These are phyloP conservation scores for Paraescarpia echinospica DNA, from an alignment of 1,140 invertebrate genomes.

Conservation along the genomic window DNA sequence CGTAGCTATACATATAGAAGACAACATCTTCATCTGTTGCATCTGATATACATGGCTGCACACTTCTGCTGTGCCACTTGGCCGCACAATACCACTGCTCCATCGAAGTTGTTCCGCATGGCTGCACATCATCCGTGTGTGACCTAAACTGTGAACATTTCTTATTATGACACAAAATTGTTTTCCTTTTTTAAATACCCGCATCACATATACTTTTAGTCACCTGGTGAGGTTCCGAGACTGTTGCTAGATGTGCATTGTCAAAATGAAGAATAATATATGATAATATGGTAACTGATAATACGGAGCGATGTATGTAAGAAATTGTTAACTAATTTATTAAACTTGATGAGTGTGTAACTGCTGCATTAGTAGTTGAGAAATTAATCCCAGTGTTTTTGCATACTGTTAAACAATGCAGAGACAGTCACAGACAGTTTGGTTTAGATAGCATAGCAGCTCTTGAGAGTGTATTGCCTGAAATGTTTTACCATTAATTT, in stretches of 20 bases:
- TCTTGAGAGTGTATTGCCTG: background rate
- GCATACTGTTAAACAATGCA: background rate
- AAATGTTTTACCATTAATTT: background rate
- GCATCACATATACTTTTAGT: background rate
- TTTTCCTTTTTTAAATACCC: background rate
- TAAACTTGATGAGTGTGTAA: background rate
- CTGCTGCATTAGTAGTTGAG: background rate
- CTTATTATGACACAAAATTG: background rate
- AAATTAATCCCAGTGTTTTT: background rate
- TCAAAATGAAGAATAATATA: background rate
- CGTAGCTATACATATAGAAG: background rate
- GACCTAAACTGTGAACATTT: background rate
- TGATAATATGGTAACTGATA: too few species aligned
- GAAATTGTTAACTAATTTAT: background rate
- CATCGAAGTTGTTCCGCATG: background rate
- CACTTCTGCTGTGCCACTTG: background rate
- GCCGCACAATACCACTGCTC: background rate
- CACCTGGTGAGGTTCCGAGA: background rate
- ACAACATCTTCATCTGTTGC: background rate
- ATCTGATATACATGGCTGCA: background rate
- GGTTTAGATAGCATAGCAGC: background rate
- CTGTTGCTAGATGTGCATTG: background rate
- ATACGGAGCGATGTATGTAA: background rate
- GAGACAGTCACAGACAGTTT: background rate
- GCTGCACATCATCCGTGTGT: background rate